These are phyloP conservation scores for Salvelinus namaycush DNA, from an alignment of 2,113 vertebrate genomes.

Conservation along the genomic window DNA sequence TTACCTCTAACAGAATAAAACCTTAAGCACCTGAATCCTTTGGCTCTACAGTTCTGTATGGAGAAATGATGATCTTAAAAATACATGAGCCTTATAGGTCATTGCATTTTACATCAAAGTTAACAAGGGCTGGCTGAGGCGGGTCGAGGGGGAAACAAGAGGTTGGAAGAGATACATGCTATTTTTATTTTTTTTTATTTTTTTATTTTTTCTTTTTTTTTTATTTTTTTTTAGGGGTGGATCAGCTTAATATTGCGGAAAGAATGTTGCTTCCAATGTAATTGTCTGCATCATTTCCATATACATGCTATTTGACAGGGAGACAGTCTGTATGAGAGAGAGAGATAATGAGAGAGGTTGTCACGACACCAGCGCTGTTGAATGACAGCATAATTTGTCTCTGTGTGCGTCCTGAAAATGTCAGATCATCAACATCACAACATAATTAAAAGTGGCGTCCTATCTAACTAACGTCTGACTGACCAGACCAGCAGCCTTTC, in stretches of 20 bases:
- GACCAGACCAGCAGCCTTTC: conserved; percentile 47
- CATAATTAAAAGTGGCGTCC: conserved; percentile 62
- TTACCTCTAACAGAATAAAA: neutral
- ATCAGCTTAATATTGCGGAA: too few species aligned
- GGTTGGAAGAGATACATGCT: neutral
- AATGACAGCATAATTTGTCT: conserved; percentile 67
- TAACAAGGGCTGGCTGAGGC: neutral
- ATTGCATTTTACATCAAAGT: neutral
- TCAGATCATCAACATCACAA: conserved; percentile 36
- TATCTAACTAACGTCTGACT: conserved; percentile 22
- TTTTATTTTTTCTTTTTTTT: too few species aligned
- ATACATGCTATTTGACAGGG: neutral
- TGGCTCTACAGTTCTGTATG: neutral
- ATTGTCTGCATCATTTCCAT: too few species aligned
- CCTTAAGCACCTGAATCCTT: neutral
- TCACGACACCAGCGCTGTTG: conserved; percentile 59
- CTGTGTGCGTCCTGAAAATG: conserved; percentile 38
- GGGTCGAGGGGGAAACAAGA: neutral
- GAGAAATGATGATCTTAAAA: neutral
- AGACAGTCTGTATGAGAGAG: neutral
- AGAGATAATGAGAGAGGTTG: conserved; percentile 53
- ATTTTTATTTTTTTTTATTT: too few species aligned
- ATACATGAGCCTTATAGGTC: neutral
- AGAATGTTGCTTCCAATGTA: too few species aligned
- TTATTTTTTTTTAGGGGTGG: too few species aligned